Base-by-base conservation (phyloP, 2,888 invertebrate genomes). In the Linnaemya vulpina region DNA sequence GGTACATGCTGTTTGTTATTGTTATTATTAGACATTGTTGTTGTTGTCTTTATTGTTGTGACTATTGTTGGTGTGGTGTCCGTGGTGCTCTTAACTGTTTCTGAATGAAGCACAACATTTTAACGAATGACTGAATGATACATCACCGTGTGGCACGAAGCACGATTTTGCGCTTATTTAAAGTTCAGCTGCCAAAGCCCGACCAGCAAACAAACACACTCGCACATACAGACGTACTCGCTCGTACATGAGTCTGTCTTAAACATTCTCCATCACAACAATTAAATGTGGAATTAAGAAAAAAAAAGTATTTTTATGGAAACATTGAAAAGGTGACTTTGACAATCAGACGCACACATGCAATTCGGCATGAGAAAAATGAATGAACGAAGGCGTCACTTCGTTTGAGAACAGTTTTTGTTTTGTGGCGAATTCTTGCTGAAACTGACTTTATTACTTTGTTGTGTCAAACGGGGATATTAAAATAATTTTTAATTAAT, bases 101-200 rank as follows among this genome's bases (percentile, higher is more conserved):
- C 79, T 65, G 82, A 35, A 73, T 62, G 73, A 46, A 67, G 30
- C 25, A 62, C 43, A 17, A 62, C 51, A 38, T 70, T 79, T 82
- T 70, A 78, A 74, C 78, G 77, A 84, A 75, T 79, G 82, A 78
- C 75, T 80, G 11, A 77, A 77, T 81, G 86, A 86, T 83, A 84
- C 81, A 84, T 86, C 80, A 65, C 83, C 60, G 51, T 84, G 76
- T 53, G 81, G 85, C 87, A 84, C 86, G 86, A 87, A 83, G 86
- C 87, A 86, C 86, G 87, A 87, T 76, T 87, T 86, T 79, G 83
- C 74, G 82, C 78, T 85, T 82, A 82, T 86, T 86, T 82, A 86
- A 81, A 87, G 87, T 83, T 86, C 84, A 87, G 75, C 83, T 87
- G 79, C 70, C 25, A 53, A n/a, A 76, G 30, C 38, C 51, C 20